Base-by-base conservation (phyloP, 2,888 invertebrate genomes). In the Prosopocoilus inquinatus region DNA sequence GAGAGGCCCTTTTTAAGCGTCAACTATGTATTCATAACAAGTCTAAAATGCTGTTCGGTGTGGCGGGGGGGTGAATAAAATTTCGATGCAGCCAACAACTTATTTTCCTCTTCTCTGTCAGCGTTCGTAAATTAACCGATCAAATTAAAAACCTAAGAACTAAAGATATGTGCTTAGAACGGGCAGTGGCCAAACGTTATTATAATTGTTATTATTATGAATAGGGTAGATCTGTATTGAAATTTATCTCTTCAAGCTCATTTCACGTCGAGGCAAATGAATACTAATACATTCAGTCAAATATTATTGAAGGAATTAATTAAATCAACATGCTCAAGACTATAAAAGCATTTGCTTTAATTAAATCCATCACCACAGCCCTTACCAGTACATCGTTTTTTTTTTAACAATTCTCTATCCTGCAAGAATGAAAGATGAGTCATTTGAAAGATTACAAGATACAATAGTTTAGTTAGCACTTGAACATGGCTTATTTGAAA, bases 141-240 rank as follows among this genome's bases (percentile, higher is more conserved):
- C 11, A 41, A 41, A 15, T 41, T 15, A 9, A 16, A 41, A 28
- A 28, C 33, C 53, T 47, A 57, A 53, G 34, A 58, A 57, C 64
- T 65, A 69, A 67, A 65, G 70, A 72, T 72, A 71, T 73, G 72
- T 61, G 62, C 61, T 59, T 58, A 50, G 35, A 56, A 55, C 58
- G 68, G 75, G 75, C 75, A 75, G 75, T 75, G 74, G 74, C 75
- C 72, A 73, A 72, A 67, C 63, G 47, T 56, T 50, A 60, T 57
- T 58, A 62, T 55, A 50, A 61, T 62, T 61, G 56, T 58, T 57
- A 60, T 58, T 57, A 60, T 64, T 65, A 60, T 57, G 45, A 28
- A 5, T 28, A 28, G 20, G 20, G 20, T 28, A 3, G 61, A 56
- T 67, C 74, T 76, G 75, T 75, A 76, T 75, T 75, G 75, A 75